Conservation (phyloP, 2,797 vertebrate species). For the Vultur gryphus region DNA sequence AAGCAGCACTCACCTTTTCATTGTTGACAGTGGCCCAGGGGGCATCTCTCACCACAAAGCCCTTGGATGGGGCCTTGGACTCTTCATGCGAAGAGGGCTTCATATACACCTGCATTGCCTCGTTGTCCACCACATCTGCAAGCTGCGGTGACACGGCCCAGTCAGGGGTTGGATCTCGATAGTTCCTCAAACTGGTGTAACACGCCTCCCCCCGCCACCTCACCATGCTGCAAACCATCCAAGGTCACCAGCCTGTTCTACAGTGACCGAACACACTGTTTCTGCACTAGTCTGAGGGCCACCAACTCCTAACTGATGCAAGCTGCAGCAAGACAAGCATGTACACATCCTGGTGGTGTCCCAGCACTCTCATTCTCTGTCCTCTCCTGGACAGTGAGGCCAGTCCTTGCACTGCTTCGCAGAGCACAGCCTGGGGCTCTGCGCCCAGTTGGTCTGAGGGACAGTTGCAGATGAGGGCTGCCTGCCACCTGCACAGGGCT, state of each 20-base stretch:
- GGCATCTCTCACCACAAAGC: slow-evolving; percentile 97
- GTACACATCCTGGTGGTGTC: neutral
- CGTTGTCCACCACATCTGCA: slow-evolving; percentile 91
- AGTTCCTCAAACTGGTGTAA: neutral
- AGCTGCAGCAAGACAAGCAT: neutral
- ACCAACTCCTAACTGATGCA: neutral
- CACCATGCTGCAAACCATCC: neutral
- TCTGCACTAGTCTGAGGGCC: neutral
- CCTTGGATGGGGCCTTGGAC: slow-evolving; percentile 89
- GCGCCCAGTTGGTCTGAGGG: neutral
- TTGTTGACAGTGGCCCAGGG: slow-evolving; percentile 87
- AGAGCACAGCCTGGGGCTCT: neutral
- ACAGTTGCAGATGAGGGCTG: neutral
- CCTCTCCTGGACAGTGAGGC: neutral
- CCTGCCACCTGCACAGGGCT: neutral
- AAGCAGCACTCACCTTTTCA: slow-evolving; percentile 84
- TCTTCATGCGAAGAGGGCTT: slow-evolving; percentile 87
- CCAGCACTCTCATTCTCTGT: neutral
- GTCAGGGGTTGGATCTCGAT: neutral
- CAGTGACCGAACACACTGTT: neutral
- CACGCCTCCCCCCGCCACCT: neutral
- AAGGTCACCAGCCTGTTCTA: neutral
- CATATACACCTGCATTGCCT: slow-evolving; percentile 91
- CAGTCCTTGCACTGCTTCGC: neutral
- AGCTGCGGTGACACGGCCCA: slow-evolving; percentile 71